phyloP scores from a whole-genome alignment of 2,888 invertebrate genomes.

The Atethmia centrago region DNA sequence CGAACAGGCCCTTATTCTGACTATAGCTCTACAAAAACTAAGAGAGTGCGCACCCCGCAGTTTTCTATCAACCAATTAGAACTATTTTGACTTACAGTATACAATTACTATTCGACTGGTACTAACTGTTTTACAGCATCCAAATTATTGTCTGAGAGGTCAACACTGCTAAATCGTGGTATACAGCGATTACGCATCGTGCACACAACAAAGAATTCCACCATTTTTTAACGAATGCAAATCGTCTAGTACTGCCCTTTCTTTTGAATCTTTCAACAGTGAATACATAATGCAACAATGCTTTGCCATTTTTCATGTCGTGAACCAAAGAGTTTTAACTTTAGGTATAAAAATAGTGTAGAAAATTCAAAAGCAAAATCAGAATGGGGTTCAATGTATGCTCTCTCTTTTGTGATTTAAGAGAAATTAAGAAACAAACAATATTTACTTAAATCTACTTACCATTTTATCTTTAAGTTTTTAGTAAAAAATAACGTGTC shows the following conservation, averaged over 20 bases:
- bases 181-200: conserved; percentile 84
- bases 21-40: not conserved
- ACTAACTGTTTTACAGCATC: not conserved
- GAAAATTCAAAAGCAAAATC: not conserved
- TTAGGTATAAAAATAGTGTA: too few relatives aligned
- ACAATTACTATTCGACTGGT: not conserved
- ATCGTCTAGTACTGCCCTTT: conserved; percentile 87
- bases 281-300: conserved; percentile 86
- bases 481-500: conserved; percentile 10
- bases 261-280: conserved; percentile 84
- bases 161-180: conserved; percentile 67
- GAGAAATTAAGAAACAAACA: not conserved
- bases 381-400: not conserved
- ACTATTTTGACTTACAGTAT: not conserved
- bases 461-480: not conserved
- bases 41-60: not conserved
- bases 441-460: not conserved
- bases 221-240: conserved; percentile 90
- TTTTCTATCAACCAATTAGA: not conserved
- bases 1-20: not conserved
- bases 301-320: conserved; percentile 80
- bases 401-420: not conserved
- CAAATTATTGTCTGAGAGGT: not conserved
- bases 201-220: conserved; percentile 88
- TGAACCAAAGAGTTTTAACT: conserved; percentile 41